Base-by-base conservation (phyloP, 2,888 invertebrate genomes). In the Stenurella melanura region DNA sequence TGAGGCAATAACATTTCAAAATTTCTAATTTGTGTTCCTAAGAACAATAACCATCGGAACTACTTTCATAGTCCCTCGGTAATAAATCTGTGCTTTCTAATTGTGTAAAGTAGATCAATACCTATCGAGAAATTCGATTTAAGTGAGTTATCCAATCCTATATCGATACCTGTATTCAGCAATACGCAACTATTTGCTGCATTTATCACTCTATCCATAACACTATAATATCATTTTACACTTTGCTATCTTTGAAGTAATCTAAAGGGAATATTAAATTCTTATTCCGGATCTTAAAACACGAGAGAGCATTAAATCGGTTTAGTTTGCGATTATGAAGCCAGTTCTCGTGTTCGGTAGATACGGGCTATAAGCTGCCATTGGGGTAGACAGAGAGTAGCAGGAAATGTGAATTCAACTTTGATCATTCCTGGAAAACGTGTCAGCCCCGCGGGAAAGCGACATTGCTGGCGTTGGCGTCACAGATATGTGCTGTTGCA, bases 241-340 rank as follows among this genome's bases (percentile, higher is more conserved):
- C 60, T 60, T 21, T 60, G 60, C 70, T 42, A 60, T 70, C 70
- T 50, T 42, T 61, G 58, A 75, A 69, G 75, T 73, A 75, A 75
- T 78, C 78, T 73, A 75, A 78, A 78, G 75, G 70, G 73, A 78
- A 78, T 78, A 78, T 78, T 78, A 78, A 78, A 78, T 78, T 78
- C 75, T 66, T 75, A 34, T 69, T 76, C 66, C 60, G 60, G 60
- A 60, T 60, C 60, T 69, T 70, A 74, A 74, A 54, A 74, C 74
- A 74, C 68, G 68, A 34, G 67, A 67, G 74, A 57, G 74, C 74
- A 74, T 74, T 74, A 69, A 74, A 74, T 74, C 69, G 74, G 74
- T 74, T 74, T 69, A 74, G 74, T 68, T 74, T 66, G 73, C 73
- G 66, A 64, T 66, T 73, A 66, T 56, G 73, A 26, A 38, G 67